A percentile compares a stretch with the other conserved stretches of the same genome.
phyloP scores from a whole-genome alignment of 2,888 invertebrate species.

The Epsilonema sp. region DNA sequence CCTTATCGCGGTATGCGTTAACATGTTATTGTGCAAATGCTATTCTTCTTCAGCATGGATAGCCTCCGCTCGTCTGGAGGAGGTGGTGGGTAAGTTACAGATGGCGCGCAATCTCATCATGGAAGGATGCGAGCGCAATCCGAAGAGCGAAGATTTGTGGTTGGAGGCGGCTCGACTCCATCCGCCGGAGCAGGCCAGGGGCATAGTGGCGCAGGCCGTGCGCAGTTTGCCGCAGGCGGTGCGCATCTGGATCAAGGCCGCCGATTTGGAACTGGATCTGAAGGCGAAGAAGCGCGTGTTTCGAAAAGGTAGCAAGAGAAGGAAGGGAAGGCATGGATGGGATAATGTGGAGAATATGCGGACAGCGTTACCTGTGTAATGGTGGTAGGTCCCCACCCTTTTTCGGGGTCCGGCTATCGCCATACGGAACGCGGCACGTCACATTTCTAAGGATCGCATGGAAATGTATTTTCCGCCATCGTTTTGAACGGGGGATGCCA shows the following conservation, averaged over 20 bases:
- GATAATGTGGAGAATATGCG: no score
- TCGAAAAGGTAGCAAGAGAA: constrained; percentile 44
- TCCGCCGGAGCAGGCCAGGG: constrained; percentile 18
- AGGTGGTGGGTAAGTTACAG: constrained; percentile 43
- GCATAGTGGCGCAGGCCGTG: constrained; percentile 77
- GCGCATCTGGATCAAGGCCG: constrained; percentile 90
- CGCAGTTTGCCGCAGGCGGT: constrained; percentile 84
- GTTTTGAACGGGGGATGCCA: no score
- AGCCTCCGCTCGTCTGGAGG: constrained; percentile 88
- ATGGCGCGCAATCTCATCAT: constrained; percentile 60
- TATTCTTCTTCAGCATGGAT: constrained; percentile 64
- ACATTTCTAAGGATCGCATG: no score
- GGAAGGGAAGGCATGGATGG: no score
- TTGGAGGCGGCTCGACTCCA: constrained; percentile 77
- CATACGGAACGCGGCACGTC: no score
- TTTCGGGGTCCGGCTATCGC: no score
- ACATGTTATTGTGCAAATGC: no score
- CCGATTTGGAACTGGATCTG: constrained; percentile 72
- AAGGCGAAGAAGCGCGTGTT: constrained; percentile 87
- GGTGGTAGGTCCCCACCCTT: no score
- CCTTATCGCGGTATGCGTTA: no score
- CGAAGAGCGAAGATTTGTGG: constrained; percentile 91
- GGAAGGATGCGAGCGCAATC: constrained; percentile 87
- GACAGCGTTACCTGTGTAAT: no score
- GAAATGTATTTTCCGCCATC: no score